Base-by-base conservation (phyloP, 2,797 vertebrate genomes). In the Amphiprion clarkii region DNA sequence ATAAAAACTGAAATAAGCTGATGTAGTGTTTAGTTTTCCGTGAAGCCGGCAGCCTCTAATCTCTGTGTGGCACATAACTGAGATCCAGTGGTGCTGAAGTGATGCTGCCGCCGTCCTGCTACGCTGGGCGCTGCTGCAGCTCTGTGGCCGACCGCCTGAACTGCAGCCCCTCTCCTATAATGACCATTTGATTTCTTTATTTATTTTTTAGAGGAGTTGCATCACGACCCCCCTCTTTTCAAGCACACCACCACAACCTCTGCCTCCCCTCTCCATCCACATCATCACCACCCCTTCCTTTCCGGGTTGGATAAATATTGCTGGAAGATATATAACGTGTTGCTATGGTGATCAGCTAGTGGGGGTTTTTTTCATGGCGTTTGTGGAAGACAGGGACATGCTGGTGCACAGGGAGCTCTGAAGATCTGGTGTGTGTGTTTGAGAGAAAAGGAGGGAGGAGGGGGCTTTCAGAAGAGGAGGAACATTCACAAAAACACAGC, bases 251-350 rank as follows among this genome's bases (percentile, higher is more conserved):
- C 29, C 68, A 65, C 71, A 66, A 76, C 79, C 83, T 79, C 85
- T 64, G 61, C 74, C 76, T 76, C 78, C 66, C 52, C 23, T 77
- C 70, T 67, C 27, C 72, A 71, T 81, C 78, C 71, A 75, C 79
- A 63, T 40, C 42, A 67, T 40, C 54, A 56, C 46, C 46, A 48
- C 67, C 81, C 81, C 86, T 88, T 78, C 81, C 73, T 90, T 77
- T 83, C 78, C 54, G 77, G 87, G 78, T 87, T 89, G 86, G 89
- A 91, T 92, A 93, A 94, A 93, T 93, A 89, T 88, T 92, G 90
- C 91, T 92, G 89, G 89, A 90, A 93, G 94, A 94, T 92, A 93
- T 92, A 92, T 92, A 95, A 93, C 85, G 90, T 95, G 95, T 95
- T 95, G 94, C 94, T 92, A 95, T 95, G 95, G 95, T 91, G 94